A percentile compares a stretch with the other conserved stretches of the same genome.
These are phyloP conservation scores for Melanotaenia boesemani DNA, from an alignment of 2,797 vertebrate species.

Conservation along the genomic window DNA sequence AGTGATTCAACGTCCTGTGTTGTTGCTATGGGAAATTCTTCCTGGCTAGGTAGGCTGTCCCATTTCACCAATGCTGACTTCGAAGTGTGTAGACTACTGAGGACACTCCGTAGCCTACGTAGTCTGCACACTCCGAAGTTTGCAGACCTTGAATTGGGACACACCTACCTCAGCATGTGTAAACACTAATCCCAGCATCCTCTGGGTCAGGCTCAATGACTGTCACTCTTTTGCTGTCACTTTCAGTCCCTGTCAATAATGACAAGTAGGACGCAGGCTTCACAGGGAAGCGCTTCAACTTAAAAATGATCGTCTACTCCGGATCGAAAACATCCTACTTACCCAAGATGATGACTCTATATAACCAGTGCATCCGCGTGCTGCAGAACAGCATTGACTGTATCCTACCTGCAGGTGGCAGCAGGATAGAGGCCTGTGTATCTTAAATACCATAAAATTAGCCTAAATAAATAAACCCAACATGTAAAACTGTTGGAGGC, in stretches of 20 bases:
- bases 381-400: slow-evolving; percentile 98
- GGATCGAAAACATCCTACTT: slow-evolving; percentile 93
- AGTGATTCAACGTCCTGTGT: no score
- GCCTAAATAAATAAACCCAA: no score
- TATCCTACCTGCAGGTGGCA: slow-evolving; percentile 52
- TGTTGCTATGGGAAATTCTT: no score
- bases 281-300: slow-evolving; percentile 94
- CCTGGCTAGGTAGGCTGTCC: no score
- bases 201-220: no score
- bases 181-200: background rate
- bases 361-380: slow-evolving; percentile 97
- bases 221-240: slow-evolving; percentile 4
- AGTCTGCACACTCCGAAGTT: no score
- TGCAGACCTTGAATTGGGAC: no score
- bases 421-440: background rate
- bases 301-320: slow-evolving; percentile 98
- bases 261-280: slow-evolving; percentile 92
- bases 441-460: no score
- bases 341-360: slow-evolving; percentile 96
- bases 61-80: no score
- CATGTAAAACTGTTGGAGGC: no score
- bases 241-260: slow-evolving; percentile 82
- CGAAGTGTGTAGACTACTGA: no score
- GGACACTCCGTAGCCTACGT: no score
- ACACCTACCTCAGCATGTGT: slow-evolving; percentile 15